These are phyloP conservation scores for Caenorhabditis brenneri DNA, from an alignment of 1,140 invertebrate species.

Conservation along the genomic window DNA sequence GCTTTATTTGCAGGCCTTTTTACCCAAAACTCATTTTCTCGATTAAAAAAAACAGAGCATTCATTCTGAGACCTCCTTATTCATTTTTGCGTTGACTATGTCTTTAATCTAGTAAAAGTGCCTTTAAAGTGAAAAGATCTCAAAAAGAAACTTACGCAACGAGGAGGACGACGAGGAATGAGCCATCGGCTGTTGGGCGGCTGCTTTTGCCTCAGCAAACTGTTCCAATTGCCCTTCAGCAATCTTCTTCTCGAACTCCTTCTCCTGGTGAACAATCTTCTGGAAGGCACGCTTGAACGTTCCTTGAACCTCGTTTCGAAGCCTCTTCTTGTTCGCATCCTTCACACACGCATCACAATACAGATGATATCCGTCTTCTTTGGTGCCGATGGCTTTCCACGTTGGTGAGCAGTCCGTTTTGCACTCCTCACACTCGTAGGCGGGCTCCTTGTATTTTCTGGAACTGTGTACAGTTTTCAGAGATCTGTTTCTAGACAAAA, in stretches of 20 bases:
- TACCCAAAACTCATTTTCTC: no score
- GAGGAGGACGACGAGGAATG: neutral
- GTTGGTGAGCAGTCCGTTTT: conserved; percentile 95
- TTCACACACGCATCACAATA: conserved; percentile 97
- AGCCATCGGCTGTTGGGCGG: neutral
- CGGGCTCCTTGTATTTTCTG: conserved; percentile 72
- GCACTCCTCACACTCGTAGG: conserved; percentile 92
- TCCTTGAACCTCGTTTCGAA: conserved; percentile 98
- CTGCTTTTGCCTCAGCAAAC: neutral
- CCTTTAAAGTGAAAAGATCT: no score
- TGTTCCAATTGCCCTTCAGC: conserved; percentile 61
- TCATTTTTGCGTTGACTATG: no score
- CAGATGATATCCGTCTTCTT: conserved; percentile 76
- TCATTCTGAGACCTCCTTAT: no score
- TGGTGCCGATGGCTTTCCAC: conserved; percentile 79
- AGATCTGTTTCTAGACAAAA: conserved; percentile 29
- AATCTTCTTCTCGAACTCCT: conserved; percentile 93
- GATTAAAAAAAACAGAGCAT: no score
- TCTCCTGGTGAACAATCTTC: conserved; percentile 94
- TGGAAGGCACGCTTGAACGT: conserved; percentile 94
- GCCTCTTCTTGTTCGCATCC: conserved; percentile 96
- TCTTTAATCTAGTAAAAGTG: no score
- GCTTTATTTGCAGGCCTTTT: no score
- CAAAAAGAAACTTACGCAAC: neutral
- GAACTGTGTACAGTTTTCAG: conserved; percentile 57